Percentiles rank a stretch among this genome's conserved stretches.
Evolutionary conservation across 2,113 vertebrate genomes (phyloP).

Genomic region (Oncorhynchus clarkii): DNA sequence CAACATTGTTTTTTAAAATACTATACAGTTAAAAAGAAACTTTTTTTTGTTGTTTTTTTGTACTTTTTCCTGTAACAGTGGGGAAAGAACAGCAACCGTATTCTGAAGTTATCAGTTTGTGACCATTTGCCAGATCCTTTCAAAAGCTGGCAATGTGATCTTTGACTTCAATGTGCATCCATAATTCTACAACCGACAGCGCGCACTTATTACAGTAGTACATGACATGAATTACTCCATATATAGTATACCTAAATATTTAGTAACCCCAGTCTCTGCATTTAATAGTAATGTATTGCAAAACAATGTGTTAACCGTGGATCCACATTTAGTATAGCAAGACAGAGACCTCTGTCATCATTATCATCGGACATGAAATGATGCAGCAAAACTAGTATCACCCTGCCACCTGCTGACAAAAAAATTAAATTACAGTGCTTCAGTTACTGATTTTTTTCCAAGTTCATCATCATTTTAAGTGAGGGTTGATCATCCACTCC

Average conservation of each 20-base stretch:
- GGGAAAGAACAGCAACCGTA: slow-evolving; percentile 66
- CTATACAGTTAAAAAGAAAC: slow-evolving; percentile 84
- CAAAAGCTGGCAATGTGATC: slow-evolving; percentile 63
- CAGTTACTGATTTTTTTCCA: slow-evolving; percentile 34
- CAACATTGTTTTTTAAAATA: slow-evolving; percentile 79
- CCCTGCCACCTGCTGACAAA: slow-evolving; percentile 64
- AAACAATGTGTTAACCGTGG: slow-evolving; percentile 61
- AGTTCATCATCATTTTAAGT: slow-evolving; percentile 20
- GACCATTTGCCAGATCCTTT: slow-evolving; percentile 65
- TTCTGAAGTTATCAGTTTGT: slow-evolving; percentile 60
- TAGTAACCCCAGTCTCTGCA: slow-evolving; percentile 64
- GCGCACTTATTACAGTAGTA: slow-evolving; percentile 78
- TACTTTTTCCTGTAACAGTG: slow-evolving; percentile 77
- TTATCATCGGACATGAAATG: slow-evolving; percentile 58
- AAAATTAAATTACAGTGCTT: slow-evolving; percentile 71
- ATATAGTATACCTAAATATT: slow-evolving; percentile 59
- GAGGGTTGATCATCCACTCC: slow-evolving; percentile 26
- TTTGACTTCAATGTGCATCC: slow-evolving; percentile 58
- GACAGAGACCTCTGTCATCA: slow-evolving; percentile 53
- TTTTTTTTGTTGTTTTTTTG: slow-evolving; percentile 59
- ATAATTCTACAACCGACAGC: slow-evolving; percentile 70
- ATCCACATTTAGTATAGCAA: slow-evolving; percentile 64
- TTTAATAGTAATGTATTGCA: slow-evolving; percentile 61
- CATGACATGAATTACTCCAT: slow-evolving; percentile 76
- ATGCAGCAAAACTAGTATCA: slow-evolving; percentile 59